Evolutionary conservation across 1,140 invertebrate genomes (phyloP), one percentile per base, ranked within the genome.

Genomic region (Adoxophyes honmai): DNA sequence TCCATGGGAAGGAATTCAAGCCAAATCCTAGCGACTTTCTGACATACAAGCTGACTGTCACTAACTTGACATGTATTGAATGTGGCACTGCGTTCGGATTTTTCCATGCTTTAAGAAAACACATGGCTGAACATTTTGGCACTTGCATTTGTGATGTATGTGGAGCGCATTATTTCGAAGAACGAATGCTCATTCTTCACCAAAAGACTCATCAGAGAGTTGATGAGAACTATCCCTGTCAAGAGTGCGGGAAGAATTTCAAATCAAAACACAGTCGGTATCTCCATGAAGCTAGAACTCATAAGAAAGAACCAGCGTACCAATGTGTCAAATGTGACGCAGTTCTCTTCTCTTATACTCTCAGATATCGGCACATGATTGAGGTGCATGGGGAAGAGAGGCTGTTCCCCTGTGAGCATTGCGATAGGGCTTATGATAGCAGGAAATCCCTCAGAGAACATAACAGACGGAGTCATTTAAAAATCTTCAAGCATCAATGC

Each of bases 61-160:
- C 59, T 0, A 73, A 68, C 5, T 55, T 83, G 8, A 58, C 38
- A 0, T 87, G 84, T 16, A 60, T 61, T 0, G 80, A 85, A 51
- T 87, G 84, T 14, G 57, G 52, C 0, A 54, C 33, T 0, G 57
- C 34, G 0, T 87, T 82, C 8, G 61, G 70, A 4, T 87, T 85
- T 42, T 84, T 87, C 55, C 80, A 87, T 11, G 78, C 81, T 0
- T 55, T 87, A 28, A 85, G 81, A 64, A 85, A 87, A 33, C 84
- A 87, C 16, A 87, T 84, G 81, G 81, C 81, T 0, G 79, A 81
- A 34, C 84, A 87, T 57, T 87, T 87, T 4, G 84, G 84, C 0
- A 79, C 73, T 0, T 81, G 76, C 10, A 78, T 85, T 1, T 87
- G 84, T 13, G 81, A 87, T 59, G 44, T 78, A 0, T 87, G 84